Conservation (phyloP, 2,113 vertebrate species). For the Thamnophis sirtalis region DNA sequence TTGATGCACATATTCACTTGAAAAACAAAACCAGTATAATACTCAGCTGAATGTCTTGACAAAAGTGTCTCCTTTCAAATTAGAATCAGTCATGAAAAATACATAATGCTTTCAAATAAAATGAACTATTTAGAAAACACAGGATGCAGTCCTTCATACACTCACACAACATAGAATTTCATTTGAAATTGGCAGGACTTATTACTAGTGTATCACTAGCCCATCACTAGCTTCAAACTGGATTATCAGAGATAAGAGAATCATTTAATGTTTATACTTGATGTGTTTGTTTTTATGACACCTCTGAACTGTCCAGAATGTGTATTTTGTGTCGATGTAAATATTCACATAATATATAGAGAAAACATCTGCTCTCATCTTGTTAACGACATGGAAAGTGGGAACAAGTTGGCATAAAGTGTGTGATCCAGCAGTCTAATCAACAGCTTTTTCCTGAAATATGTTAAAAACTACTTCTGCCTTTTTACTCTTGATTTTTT, state of each 20-base stretch:
- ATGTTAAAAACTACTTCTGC: conserved; percentile 12
- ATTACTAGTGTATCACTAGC: neutral
- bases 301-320: neutral
- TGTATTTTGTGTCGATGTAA: neutral
- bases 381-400: conserved; percentile 9
- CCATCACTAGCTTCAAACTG: neutral
- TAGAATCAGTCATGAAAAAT: neutral
- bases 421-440: conserved; percentile 39
- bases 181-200: neutral
- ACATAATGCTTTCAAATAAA: conserved; percentile 1
- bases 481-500: conserved; percentile 25
- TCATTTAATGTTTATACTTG: neutral
- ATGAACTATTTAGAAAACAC: conserved; percentile 7
- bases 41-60: conserved; percentile 21
- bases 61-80: conserved; percentile 13
- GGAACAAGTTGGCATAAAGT: conserved; percentile 43
- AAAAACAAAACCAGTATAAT: conserved; percentile 22
- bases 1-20: conserved; percentile 39
- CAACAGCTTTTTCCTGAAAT: conserved; percentile 39
- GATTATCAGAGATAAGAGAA: neutral
- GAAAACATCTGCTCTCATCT: conserved; percentile 32
- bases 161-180: neutral
- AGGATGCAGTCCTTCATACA: neutral
- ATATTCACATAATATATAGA: neutral
- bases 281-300: neutral